phyloP scores from a whole-genome alignment of 2,113 vertebrate genomes.

The Serinus canaria region DNA sequence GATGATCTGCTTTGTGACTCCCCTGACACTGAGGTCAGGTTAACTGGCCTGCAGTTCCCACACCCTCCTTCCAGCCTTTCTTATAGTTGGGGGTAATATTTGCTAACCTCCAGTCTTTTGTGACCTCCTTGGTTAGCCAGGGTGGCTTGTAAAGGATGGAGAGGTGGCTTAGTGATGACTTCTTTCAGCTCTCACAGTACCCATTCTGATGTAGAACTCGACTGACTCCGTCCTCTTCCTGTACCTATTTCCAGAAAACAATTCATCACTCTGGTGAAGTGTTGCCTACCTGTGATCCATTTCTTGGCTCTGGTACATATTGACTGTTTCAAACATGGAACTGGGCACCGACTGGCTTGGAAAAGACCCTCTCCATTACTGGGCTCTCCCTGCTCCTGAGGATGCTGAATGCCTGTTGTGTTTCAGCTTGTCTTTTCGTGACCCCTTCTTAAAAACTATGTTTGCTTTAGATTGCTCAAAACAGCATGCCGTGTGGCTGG shows the following conservation, averaged over 20 bases:
- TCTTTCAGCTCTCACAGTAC: not conserved
- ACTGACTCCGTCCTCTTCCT: not conserved
- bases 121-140: not conserved
- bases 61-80: not conserved
- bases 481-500: not conserved
- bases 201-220: not conserved
- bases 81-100: not conserved
- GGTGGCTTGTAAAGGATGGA: not conserved
- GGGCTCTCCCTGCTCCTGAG: not conserved
- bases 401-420: not conserved
- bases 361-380: not conserved
- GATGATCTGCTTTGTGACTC: not conserved
- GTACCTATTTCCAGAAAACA: not conserved
- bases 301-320: not conserved
- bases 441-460: not conserved
- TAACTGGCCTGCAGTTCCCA: not conserved
- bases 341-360: not conserved
- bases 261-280: not conserved
- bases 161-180: not conserved
- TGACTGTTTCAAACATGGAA: fast-evolving
- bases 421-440: not conserved
- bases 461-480: not conserved
- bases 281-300: not conserved
- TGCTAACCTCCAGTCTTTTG: not conserved
- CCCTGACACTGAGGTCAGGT: fast-evolving